Conservation (phyloP, 2,888 invertebrate species). For the Meliscaeva auricollis region DNA sequence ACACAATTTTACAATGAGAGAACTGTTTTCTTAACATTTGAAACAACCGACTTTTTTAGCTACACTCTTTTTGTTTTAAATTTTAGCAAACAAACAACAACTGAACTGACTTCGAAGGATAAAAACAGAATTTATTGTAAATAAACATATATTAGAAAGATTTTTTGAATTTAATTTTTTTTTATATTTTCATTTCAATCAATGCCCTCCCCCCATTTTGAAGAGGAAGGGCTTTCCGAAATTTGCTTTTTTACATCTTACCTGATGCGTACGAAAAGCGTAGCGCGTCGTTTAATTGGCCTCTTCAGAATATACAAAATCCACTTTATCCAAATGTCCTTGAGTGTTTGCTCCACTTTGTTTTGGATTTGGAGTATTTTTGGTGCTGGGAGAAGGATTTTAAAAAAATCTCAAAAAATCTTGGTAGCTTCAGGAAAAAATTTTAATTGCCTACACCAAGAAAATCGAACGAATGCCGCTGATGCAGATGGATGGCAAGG, state of each 20-base stretch:
- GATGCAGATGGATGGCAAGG: constrained; percentile 31
- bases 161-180: constrained; percentile 31
- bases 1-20: constrained; percentile 34
- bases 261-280: constrained; percentile 72
- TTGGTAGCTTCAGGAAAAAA: constrained; percentile 13
- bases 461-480: constrained; percentile 73
- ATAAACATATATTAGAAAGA: constrained; percentile 70
- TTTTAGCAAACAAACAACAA: constrained; percentile 20
- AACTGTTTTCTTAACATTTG: constrained; percentile 17
- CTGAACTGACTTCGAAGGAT: constrained; percentile 60
- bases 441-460: constrained; percentile 39
- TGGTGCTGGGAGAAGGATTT: too few species aligned
- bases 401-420: neutral
- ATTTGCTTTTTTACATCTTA: constrained; percentile 72
- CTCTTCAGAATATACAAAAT: constrained; percentile 34
- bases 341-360: constrained; percentile 29
- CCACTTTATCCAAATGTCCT: constrained; percentile 59
- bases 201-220: constrained; percentile 61
- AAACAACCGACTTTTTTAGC: constrained; percentile 47
- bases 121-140: constrained; percentile 62
- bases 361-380: constrained; percentile 3
- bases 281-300: constrained; percentile 54
- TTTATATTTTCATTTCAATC: constrained; percentile 34
- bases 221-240: constrained; percentile 51
- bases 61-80: constrained; percentile 57